These are phyloP conservation scores for Ectemnius lituratus DNA, from an alignment of 2,888 invertebrate genomes.

Conservation along the genomic window DNA sequence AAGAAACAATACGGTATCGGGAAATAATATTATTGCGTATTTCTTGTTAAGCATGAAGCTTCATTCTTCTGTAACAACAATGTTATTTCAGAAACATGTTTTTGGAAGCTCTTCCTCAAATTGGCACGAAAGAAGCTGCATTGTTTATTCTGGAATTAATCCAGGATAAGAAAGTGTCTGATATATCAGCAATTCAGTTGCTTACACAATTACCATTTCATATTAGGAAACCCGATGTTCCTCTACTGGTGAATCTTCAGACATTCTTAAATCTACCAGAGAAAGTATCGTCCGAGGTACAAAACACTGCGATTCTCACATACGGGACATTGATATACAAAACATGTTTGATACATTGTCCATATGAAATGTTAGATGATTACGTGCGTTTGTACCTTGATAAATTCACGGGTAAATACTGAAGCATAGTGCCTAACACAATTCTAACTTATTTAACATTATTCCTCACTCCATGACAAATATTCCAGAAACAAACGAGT, in stretches of 20 bases:
- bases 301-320: slow-evolving; percentile 84
- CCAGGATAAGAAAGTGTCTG: slow-evolving; percentile 81
- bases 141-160: slow-evolving; percentile 84
- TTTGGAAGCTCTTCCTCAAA: slow-evolving; percentile 85
- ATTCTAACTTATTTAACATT: background rate
- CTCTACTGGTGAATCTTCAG: slow-evolving; percentile 81
- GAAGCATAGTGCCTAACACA: too few relatives aligned
- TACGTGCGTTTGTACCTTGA: slow-evolving; percentile 86
- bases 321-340: slow-evolving; percentile 85
- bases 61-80: slow-evolving; percentile 8
- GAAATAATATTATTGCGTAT: background rate
- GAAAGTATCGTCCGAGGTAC: slow-evolving; percentile 79
- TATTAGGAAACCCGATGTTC: slow-evolving; percentile 80
- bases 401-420: slow-evolving; percentile 82
- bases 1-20: slow-evolving; percentile 83
- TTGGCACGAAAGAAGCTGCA: slow-evolving; percentile 84
- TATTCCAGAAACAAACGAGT: slow-evolving; percentile 74
- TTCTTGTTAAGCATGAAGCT: background rate
- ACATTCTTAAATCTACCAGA: slow-evolving; percentile 77
- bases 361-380: slow-evolving; percentile 84
- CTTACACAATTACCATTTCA: slow-evolving; percentile 86
- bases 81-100: slow-evolving; percentile 81
- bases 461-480: slow-evolving; percentile 15
- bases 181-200: slow-evolving; percentile 83
- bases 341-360: slow-evolving; percentile 80